Evolutionary conservation across 2,888 invertebrate genomes (phyloP), one percentile per base, ranked within the genome.

Genomic region (Drosophila testacea): DNA sequence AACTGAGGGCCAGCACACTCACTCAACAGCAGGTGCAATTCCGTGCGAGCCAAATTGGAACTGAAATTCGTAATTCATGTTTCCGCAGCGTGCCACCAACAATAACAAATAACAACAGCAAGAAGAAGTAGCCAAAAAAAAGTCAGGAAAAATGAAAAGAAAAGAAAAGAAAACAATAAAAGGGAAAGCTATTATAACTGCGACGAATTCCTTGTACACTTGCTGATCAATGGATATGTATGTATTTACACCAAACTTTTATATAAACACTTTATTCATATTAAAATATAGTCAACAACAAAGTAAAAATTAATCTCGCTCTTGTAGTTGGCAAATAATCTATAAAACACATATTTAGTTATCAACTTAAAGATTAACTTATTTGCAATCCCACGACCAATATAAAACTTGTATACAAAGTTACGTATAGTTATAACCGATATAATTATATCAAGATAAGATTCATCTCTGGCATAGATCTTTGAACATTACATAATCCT

Each of bases 51-150:
- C 71, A 73, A 83, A 81, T 84, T 79, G 65, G 38, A 73, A 71
- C 65, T 72, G 67, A 73, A 79, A 74, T 81, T 81, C 77, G 84
- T 83, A 81, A 77, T 79, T 81, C 83, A 83, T 88, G 85, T 88
- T 87, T 79, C 77, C 79, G 71, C 68, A 66, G 54, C 68, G 72
- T 59, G 55, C 68, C 64, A 62, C 22, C 52, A 61, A 69, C 65
- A 68, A 42, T 41, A 68, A 28, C 41, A 28, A 13, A 27, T 28
- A 44, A 55, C 55, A 70, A 55, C 55, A 65, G 34, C 44, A 57
- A 62, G 27, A 28, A 38, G 32, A 36, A 42, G n/a, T 9, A 1
- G 5, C 30, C 38, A 54, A 50, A 41, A 7, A 42, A 44, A 41
- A 30, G 30, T 7, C 7, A 30, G 13, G 11, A 38, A 22, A 38